These are phyloP conservation scores for Drusus annulatus DNA, from an alignment of 1,140 invertebrate genomes.

Conservation along the genomic window DNA sequence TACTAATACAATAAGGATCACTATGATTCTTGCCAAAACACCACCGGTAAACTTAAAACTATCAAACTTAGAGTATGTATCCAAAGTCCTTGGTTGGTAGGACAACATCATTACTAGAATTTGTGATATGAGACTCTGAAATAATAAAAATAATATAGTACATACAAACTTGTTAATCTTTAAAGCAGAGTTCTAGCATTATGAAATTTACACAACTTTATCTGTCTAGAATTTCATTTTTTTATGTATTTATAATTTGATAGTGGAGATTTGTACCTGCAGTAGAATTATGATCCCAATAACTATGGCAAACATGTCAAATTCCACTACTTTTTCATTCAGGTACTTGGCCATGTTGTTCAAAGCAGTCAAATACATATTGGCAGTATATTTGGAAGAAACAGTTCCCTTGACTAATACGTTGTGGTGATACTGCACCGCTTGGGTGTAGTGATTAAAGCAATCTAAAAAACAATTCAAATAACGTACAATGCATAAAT, in stretches of 20 bases:
- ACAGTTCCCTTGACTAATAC: slow-evolving; percentile 68
- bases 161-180: background rate
- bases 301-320: slow-evolving; percentile 69
- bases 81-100: slow-evolving; percentile 20
- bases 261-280: slow-evolving; percentile 61
- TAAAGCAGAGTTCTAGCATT: no score
- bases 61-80: background rate
- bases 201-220: no score
- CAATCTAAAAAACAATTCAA: slow-evolving; percentile 65
- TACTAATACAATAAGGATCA: slow-evolving; percentile 56
- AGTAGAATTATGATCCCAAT: slow-evolving; percentile 63
- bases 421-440: slow-evolving; percentile 70
- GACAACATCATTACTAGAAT: slow-evolving; percentile 38
- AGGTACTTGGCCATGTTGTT: slow-evolving; percentile 71
- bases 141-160: background rate
- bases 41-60: background rate
- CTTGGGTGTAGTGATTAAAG: slow-evolving; percentile 69
- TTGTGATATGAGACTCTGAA: slow-evolving; percentile 51
- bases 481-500: background rate
- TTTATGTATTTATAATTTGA: no score
- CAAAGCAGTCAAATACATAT: slow-evolving; percentile 71
- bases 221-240: no score
- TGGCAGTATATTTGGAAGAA: slow-evolving; percentile 68
- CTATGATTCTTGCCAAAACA: slow-evolving; percentile 16
- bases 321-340: slow-evolving; percentile 69